phyloP scores from a whole-genome alignment of 1,140 invertebrate species.

The Diabrotica undecimpunctata region DNA sequence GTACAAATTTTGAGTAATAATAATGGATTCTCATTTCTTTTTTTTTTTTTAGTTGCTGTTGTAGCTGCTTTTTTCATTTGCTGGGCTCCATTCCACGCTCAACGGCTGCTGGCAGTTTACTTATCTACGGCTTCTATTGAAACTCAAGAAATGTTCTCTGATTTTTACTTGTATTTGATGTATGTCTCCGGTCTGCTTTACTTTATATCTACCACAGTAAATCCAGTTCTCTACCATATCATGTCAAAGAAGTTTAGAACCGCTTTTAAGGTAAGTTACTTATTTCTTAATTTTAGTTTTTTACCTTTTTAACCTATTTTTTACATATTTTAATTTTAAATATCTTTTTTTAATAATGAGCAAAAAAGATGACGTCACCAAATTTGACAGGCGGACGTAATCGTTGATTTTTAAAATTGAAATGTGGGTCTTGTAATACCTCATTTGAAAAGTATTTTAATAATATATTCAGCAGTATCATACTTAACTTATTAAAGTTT shows the following conservation, averaged over 20 bases:
- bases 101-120: constrained; percentile 74
- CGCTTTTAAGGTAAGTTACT: constrained; percentile 75
- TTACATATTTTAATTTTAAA: no score
- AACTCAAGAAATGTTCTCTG: constrained; percentile 41
- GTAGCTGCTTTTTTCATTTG: constrained; percentile 92
- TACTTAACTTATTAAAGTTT: no score
- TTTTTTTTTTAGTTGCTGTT: constrained; percentile 74
- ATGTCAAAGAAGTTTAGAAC: constrained; percentile 85
- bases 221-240: constrained; percentile 81
- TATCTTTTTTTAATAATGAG: no score
- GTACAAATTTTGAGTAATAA: no score
- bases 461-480: no score
- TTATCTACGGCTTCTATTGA: constrained; percentile 37
- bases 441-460: no score
- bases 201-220: constrained; percentile 72
- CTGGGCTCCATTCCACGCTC: constrained; percentile 92
- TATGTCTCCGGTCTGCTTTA: constrained; percentile 70
- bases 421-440: no score
- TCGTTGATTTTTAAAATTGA: no score
- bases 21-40: neutral
- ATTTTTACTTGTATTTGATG: constrained; percentile 60
- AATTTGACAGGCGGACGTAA: no score
- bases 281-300: neutral
- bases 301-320: neutral
- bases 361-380: no score